These are phyloP conservation scores for Poeciliopsis retropinna DNA, from an alignment of 2,113 vertebrate genomes.

Conservation along the genomic window DNA sequence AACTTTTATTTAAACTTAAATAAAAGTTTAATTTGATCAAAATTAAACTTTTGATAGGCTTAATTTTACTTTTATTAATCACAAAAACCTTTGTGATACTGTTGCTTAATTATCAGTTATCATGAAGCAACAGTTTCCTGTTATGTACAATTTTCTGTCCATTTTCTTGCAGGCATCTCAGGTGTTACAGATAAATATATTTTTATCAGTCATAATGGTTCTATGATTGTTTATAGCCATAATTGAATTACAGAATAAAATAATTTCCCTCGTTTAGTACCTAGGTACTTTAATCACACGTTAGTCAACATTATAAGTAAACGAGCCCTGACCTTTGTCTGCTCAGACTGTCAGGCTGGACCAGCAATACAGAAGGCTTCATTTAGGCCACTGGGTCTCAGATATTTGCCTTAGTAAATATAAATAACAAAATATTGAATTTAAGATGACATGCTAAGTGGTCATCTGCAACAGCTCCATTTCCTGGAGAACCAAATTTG, in stretches of 20 bases:
- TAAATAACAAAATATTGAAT: too few species aligned
- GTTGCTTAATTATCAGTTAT: background rate
- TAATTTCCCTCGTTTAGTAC: background rate
- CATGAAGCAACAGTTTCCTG: background rate
- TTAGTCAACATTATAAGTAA: conserved; percentile 54
- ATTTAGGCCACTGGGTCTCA: conserved; percentile 49
- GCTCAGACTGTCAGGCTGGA: conserved; percentile 20
- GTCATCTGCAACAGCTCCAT: too few species aligned
- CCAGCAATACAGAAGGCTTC: conserved; percentile 42
- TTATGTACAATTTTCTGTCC: background rate
- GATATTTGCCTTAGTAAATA: too few species aligned
- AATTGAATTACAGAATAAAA: background rate
- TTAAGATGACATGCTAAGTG: too few species aligned
- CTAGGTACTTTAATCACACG: too few species aligned
- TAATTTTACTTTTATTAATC: conserved; percentile 30
- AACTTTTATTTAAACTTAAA: too few species aligned
- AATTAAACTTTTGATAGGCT: too few species aligned
- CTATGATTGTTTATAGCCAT: background rate
- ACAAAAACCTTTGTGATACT: background rate
- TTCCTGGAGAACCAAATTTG: too few species aligned
- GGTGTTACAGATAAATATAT: background rate
- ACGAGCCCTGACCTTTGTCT: conserved; percentile 15
- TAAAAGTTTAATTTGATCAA: too few species aligned
- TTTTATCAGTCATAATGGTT: background rate
- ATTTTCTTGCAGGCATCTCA: background rate